These are phyloP conservation scores for Donacobius atricapilla DNA, from an alignment of 2,113 vertebrate genomes.

Conservation along the genomic window DNA sequence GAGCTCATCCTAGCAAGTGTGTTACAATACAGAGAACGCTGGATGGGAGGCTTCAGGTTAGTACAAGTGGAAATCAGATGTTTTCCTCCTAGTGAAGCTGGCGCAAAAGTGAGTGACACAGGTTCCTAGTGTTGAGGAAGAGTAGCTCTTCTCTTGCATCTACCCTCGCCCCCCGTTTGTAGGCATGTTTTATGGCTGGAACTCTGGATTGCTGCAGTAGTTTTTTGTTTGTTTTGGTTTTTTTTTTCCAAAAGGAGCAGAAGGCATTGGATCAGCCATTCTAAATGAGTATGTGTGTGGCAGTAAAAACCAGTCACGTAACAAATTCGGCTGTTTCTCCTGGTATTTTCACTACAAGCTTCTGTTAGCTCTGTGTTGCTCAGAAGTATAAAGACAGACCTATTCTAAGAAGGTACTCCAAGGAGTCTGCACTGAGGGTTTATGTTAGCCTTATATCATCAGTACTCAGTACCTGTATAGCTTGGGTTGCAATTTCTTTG, in stretches of 20 bases:
- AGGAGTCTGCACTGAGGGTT: background rate
- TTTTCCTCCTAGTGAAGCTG: background rate
- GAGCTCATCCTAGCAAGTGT: slow-evolving; percentile 96
- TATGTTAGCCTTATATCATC: background rate
- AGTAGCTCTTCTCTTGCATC: background rate
- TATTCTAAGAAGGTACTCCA: background rate
- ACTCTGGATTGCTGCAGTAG: background rate
- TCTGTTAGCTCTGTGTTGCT: background rate
- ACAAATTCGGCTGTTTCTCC: background rate
- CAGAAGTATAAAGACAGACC: background rate
- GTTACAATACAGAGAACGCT: slow-evolving; percentile 95
- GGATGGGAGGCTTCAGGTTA: slow-evolving; percentile 92
- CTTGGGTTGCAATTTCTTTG: background rate
- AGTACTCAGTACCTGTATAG: background rate
- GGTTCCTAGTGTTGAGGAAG: background rate
- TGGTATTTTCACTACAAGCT: background rate
- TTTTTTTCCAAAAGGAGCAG: background rate
- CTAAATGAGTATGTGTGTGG: background rate
- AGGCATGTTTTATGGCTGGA: background rate
- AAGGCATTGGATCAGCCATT: background rate
- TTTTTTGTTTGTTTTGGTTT: background rate
- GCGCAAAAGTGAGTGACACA: background rate
- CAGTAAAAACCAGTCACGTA: background rate
- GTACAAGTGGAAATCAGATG: background rate
- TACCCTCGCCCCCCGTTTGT: background rate